phyloP scores from a whole-genome alignment of 2,888 invertebrate species.

The Cactoblastis cactorum region DNA sequence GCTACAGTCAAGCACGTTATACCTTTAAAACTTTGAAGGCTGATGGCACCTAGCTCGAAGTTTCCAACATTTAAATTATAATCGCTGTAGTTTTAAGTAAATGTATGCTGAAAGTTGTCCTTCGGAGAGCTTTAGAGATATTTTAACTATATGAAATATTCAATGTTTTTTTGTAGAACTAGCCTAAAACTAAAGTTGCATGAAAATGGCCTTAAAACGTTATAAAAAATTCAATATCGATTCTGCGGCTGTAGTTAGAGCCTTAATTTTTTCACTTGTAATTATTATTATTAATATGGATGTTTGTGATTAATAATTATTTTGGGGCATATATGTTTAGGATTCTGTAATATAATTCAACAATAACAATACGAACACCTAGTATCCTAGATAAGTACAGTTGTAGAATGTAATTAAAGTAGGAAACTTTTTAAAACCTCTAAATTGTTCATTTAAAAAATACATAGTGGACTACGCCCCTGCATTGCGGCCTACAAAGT shows the following conservation, averaged over 20 bases:
- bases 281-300: no score
- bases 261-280: no score
- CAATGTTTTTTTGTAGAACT: background rate
- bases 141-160: conserved; percentile 5
- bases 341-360: no score
- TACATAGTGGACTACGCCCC: background rate
- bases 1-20: background rate
- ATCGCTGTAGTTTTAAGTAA: conserved; percentile 14
- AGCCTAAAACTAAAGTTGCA: no score
- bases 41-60: background rate
- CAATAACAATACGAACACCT: no score
- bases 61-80: conserved; percentile 5
- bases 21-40: background rate
- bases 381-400: no score
- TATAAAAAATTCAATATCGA: background rate
- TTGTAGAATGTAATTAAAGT: background rate
- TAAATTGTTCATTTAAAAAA: background rate
- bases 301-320: no score
- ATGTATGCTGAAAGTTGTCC: conserved; percentile 37
- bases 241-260: no score
- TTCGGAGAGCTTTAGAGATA: conserved; percentile 13
- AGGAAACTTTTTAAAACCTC: background rate
- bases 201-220: background rate
- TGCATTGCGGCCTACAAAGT: conserved; percentile 1
- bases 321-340: no score